Conservation (phyloP, 2,113 vertebrate genomes). For the Hippopotamus amphibius region DNA sequence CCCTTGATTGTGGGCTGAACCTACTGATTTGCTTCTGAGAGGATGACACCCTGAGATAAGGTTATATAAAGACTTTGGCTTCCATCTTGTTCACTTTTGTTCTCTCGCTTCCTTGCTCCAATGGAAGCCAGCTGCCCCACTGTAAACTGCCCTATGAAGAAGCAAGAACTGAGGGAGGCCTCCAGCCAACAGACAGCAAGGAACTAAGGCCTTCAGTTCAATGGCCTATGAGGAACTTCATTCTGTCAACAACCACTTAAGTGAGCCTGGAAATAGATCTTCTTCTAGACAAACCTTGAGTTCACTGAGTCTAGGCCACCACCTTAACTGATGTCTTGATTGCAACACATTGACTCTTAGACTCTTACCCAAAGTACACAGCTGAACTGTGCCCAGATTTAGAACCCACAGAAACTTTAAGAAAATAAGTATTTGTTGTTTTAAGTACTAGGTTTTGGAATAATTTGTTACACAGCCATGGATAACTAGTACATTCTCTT, state of each 20-base stretch:
- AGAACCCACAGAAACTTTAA: neutral
- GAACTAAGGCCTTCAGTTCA: neutral
- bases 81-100: neutral
- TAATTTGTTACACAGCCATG: neutral
- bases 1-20: neutral
- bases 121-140: neutral
- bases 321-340: neutral
- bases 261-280: neutral
- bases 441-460: neutral
- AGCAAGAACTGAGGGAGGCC: neutral
- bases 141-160: neutral
- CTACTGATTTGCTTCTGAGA: neutral
- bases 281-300: neutral
- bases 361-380: neutral
- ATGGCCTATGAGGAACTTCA: neutral
- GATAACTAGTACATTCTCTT: neutral
- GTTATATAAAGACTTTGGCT: neutral
- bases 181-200: neutral
- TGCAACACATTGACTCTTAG: neutral
- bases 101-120: neutral
- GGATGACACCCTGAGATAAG: neutral
- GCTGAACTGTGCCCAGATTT: neutral
- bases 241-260: neutral
- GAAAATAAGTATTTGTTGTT: slow-evolving; percentile 28
- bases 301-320: neutral